These are phyloP conservation scores for Puma concolor DNA, from an alignment of 2,113 vertebrate species.

Conservation along the genomic window DNA sequence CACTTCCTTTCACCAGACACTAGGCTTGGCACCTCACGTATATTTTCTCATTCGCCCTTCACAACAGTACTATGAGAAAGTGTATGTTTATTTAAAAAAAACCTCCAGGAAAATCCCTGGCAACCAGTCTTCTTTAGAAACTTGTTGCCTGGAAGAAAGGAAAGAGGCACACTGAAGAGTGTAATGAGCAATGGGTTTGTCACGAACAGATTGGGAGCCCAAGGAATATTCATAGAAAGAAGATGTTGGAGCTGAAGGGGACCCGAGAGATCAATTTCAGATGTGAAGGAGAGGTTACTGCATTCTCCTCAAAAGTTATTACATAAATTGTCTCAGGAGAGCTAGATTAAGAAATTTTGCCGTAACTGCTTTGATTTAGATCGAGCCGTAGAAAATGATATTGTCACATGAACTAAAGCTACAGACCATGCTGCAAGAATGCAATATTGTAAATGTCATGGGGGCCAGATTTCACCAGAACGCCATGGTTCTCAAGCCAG, in stretches of 20 bases:
- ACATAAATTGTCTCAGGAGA: conserved; percentile 55
- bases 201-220: conserved; percentile 40
- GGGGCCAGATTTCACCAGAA: conserved; percentile 48
- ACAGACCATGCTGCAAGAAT: conserved; percentile 25
- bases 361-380: conserved; percentile 50
- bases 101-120: background rate
- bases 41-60: conserved; percentile 24
- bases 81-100: conserved; percentile 2
- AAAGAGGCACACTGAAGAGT: background rate
- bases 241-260: conserved; percentile 14
- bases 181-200: conserved; percentile 30
- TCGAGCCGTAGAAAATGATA: conserved; percentile 32
- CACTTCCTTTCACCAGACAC: background rate
- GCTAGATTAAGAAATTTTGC: conserved; percentile 59
- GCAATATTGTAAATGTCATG: background rate
- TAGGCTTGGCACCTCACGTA: background rate
- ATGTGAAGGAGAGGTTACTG: conserved; percentile 45
- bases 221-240: conserved; percentile 38
- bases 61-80: background rate
- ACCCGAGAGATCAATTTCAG: conserved; percentile 53
- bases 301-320: conserved; percentile 55
- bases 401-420: conserved; percentile 35
- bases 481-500: background rate
- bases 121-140: background rate
- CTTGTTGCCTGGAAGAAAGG: conserved; percentile 40